These are phyloP conservation scores for Melanotaenia duboulayi DNA, from an alignment of 2,113 vertebrate species.

Conservation along the genomic window DNA sequence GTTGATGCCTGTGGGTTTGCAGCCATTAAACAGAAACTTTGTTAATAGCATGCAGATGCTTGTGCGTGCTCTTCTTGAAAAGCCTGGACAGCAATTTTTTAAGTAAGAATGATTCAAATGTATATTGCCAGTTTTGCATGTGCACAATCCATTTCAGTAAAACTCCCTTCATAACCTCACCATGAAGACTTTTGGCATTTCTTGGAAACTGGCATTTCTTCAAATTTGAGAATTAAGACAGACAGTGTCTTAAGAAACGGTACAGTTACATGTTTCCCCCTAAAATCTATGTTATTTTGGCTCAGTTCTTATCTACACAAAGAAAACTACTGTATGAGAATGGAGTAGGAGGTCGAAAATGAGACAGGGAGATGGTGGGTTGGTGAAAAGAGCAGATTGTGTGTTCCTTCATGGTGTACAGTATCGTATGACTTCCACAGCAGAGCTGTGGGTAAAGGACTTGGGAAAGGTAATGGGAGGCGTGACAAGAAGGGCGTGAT, in stretches of 20 bases:
- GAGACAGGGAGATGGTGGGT: slow-evolving; percentile 15
- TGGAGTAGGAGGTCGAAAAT: slow-evolving; percentile 39
- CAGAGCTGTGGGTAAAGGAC: slow-evolving; percentile 35
- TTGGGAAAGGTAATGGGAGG: slow-evolving; percentile 23
- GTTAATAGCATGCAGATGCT: background rate
- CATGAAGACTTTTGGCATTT: background rate
- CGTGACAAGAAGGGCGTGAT: slow-evolving; percentile 59
- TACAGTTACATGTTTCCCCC: slow-evolving; percentile 5
- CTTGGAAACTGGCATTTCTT: no score
- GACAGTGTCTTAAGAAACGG: background rate
- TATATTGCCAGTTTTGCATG: background rate
- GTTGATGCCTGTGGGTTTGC: background rate
- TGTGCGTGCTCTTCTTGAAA: background rate
- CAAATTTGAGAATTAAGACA: slow-evolving; percentile 1
- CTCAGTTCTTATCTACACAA: slow-evolving; percentile 38
- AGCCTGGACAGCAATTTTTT: background rate
- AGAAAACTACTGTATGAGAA: slow-evolving; percentile 48
- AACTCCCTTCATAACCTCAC: background rate
- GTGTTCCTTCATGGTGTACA: slow-evolving; percentile 15
- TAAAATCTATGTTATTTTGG: slow-evolving; percentile 12
- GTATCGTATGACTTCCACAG: slow-evolving; percentile 63
- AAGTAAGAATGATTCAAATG: slow-evolving; percentile 14
- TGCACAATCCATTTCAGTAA: background rate
- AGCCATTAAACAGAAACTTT: background rate
- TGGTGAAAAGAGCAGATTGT: slow-evolving; percentile 48